Percentiles rank a stretch among this genome's conserved stretches.
Conservation (phyloP, 2,888 invertebrate genomes). For the Epinotia brunnichana region DNA sequence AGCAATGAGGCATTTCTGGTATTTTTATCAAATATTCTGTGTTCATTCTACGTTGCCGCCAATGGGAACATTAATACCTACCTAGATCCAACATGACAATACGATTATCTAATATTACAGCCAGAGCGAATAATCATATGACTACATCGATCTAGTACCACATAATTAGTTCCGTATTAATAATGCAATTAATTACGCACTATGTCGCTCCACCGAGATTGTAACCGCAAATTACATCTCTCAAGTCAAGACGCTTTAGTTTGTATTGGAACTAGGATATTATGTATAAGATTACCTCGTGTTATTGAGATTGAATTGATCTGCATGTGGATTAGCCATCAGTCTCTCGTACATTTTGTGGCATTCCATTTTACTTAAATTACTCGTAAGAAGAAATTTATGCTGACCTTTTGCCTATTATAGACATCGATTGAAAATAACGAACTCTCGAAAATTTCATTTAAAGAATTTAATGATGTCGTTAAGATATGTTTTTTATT, state of each 20-base stretch:
- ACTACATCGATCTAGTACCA: slow-evolving; percentile 1
- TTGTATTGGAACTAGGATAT: slow-evolving; percentile 1
- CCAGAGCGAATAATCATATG: neutral
- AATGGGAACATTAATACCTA: neutral
- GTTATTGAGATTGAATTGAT: neutral
- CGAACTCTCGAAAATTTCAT: too few relatives aligned
- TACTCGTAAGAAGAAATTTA: too few relatives aligned
- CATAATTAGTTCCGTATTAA: slow-evolving; percentile 26
- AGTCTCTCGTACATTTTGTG: too few relatives aligned
- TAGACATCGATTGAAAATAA: too few relatives aligned
- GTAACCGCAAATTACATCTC: slow-evolving; percentile 32
- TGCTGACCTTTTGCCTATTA: too few relatives aligned
- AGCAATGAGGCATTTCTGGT: neutral
- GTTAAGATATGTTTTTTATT: too few relatives aligned
- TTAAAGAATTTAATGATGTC: too few relatives aligned
- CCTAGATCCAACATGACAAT: neutral
- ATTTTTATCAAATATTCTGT: neutral
- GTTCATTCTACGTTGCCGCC: neutral
- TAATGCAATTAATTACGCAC: slow-evolving; percentile 29
- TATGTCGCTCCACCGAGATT: slow-evolving; percentile 14
- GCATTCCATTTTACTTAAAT: too few relatives aligned
- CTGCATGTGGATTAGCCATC: neutral
- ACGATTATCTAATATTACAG: neutral
- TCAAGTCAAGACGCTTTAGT: slow-evolving; percentile 8
- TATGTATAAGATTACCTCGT: slow-evolving; percentile 9